Evolutionary conservation across 2,888 invertebrate species (phyloP).

Genomic region (Junonia oenone): DNA sequence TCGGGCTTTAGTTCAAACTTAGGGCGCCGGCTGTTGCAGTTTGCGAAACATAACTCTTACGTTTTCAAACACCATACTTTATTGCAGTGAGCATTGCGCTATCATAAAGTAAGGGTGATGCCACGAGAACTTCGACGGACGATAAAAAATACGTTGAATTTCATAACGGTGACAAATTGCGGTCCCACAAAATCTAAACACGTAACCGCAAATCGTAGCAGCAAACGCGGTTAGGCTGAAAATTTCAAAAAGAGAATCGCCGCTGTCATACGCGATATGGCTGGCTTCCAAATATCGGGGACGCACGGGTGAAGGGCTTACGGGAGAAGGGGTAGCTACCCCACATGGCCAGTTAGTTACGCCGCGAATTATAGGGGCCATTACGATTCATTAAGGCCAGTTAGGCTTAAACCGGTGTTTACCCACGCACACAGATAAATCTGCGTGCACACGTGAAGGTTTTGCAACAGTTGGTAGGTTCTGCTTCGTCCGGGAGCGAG

Average conservation of each 20-base stretch:
- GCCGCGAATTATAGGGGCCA: slow-evolving; percentile 81
- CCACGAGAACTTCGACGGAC: slow-evolving; percentile 20
- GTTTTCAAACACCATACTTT: slow-evolving; percentile 33
- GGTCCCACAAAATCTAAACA: slow-evolving; percentile 52
- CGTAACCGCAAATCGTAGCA: slow-evolving; percentile 68
- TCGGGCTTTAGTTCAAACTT: slow-evolving; percentile 72
- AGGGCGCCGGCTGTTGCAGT: slow-evolving; percentile 64
- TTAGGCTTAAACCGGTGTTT: slow-evolving; percentile 81
- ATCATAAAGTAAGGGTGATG: slow-evolving; percentile 29
- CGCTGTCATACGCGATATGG: slow-evolving; percentile 76
- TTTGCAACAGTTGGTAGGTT: slow-evolving; percentile 63
- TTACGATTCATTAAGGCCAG: slow-evolving; percentile 82
- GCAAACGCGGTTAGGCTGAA: slow-evolving; percentile 56
- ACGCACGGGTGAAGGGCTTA: slow-evolving; percentile 37
- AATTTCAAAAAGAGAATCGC: slow-evolving; percentile 72
- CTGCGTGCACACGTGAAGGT: slow-evolving; percentile 38
- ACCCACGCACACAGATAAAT: slow-evolving; percentile 63
- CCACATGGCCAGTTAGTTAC: slow-evolving; percentile 80
- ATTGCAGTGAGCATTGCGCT: slow-evolving; percentile 30
- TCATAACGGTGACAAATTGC: slow-evolving; percentile 45
- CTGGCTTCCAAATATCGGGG: slow-evolving; percentile 64
- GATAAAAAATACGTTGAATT: slow-evolving; percentile 26
- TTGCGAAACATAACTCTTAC: slow-evolving; percentile 48
- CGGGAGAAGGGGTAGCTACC: slow-evolving; percentile 45
- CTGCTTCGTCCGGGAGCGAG: slow-evolving; percentile 53